Conservation (phyloP, 1,140 invertebrate species). For the Cydia strobilella region DNA sequence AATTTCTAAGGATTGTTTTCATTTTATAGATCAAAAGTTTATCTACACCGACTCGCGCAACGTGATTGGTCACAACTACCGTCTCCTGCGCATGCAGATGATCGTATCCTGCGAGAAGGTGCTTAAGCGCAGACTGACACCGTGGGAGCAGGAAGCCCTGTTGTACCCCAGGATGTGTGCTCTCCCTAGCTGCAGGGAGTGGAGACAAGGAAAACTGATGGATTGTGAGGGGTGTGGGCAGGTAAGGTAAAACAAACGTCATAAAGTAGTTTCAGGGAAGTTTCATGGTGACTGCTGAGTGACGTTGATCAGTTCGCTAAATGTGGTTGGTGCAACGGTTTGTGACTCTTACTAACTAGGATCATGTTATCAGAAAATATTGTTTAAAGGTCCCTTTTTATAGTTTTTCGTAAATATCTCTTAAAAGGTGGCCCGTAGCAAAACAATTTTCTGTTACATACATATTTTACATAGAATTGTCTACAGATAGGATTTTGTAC, state of each 20-base stretch:
- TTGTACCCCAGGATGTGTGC: conserved; percentile 84
- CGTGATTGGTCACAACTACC: conserved; percentile 81
- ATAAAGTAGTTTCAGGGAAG: too few species aligned
- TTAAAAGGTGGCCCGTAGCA: too few species aligned
- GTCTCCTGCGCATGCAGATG: conserved; percentile 82
- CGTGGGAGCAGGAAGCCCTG: conserved; percentile 85
- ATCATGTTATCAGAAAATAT: too few species aligned
- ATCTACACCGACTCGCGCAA: conserved; percentile 78
- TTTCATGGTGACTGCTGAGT: too few species aligned
- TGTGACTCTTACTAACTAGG: too few species aligned
- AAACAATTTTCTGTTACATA: too few species aligned
- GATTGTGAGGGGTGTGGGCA: conserved; percentile 82
- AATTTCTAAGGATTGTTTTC: not conserved
- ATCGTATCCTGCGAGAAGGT: conserved; percentile 82
- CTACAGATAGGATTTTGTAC: too few species aligned
- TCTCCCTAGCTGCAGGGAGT: conserved; percentile 76
- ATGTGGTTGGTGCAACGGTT: too few species aligned
- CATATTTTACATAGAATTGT: too few species aligned
- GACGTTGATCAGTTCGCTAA: too few species aligned
- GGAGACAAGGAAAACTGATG: conserved; percentile 68
- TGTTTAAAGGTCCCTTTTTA: too few species aligned
- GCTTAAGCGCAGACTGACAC: conserved; percentile 80
- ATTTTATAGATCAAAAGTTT: conserved; percentile 68
- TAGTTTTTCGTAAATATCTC: too few species aligned
- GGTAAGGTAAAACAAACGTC: conserved; percentile 63